Evolutionary conservation across 2,888 invertebrate genomes (phyloP), one percentile per base, ranked within the genome.

Genomic region (Ecliptopera silaceata): DNA sequence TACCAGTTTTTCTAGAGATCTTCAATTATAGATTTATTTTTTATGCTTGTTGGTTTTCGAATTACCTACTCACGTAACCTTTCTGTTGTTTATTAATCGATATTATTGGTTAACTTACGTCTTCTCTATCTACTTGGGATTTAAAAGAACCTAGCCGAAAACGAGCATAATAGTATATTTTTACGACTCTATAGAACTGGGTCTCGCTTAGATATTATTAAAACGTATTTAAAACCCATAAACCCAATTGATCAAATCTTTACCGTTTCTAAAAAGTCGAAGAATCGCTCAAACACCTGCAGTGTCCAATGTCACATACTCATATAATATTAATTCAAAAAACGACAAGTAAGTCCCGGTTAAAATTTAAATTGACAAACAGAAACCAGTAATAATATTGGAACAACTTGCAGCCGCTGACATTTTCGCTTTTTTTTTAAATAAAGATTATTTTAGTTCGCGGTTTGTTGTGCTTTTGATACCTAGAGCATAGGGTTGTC

Each of bases 351-450:
- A 38, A 77, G 73, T 69, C 72, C 72, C 58, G 63, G 68, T 63
- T 63, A 68, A 74, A 77, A 74, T 80, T 62, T 63, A 68, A 73
- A 77, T 75, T 80, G 80, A 76, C 75, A 78, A 82, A 82, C 79
- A 58, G 47, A 69, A 80, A 82, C 83, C 79, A 84, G 85, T 88
- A 82, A 77, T 78, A 77, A 82, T 78, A 80, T 74, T 67, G 73
- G 78, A 81, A 75, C 74, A 72, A 75, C 75, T 68, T 70, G 72
- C 61, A 71, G 74, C 71, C 71, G 77, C 80, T 89, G 88, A 88
- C 88, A 89, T 89, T 89, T 87, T 73, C 74, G 79, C 79, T 82
- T 74, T n/a, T n/a, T n/a, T n/a, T n/a, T 52, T 79, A 86, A 84
- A 77, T 84, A 84, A 84, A 75, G 76, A 84, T 79, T 75, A 77